Evolutionary conservation across 2,113 vertebrate genomes (phyloP).

Genomic region (Hippoglossus stenolepis): DNA sequence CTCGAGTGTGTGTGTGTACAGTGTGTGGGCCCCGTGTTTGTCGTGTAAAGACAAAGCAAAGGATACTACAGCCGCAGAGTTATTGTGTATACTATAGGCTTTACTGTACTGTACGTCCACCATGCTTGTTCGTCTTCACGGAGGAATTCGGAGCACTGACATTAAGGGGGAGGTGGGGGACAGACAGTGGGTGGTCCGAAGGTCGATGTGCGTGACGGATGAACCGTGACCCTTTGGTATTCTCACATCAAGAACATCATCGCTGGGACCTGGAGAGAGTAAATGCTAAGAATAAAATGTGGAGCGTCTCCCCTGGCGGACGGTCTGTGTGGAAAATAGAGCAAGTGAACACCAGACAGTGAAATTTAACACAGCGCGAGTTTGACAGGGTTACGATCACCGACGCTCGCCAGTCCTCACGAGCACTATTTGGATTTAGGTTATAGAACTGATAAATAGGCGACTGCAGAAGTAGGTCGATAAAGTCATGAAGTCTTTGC

Average conservation of each 20-base stretch:
- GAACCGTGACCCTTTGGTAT: constrained; percentile 65
- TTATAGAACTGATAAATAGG: neutral
- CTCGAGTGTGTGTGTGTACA: constrained; percentile 11
- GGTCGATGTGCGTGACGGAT: constrained; percentile 47
- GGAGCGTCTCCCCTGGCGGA: constrained; percentile 76
- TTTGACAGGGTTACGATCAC: constrained; percentile 40
- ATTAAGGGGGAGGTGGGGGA: constrained; percentile 48
- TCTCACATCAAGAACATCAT: constrained; percentile 73
- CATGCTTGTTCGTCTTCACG: constrained; percentile 8
- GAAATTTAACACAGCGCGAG: constrained; percentile 55
- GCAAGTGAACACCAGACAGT: constrained; percentile 64
- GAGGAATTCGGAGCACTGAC: constrained; percentile 37
- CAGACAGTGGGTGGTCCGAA: constrained; percentile 42
- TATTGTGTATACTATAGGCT: neutral
- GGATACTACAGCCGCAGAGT: neutral
- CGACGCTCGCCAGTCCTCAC: neutral
- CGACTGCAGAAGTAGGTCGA: neutral
- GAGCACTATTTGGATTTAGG: neutral
- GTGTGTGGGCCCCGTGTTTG: constrained; percentile 1
- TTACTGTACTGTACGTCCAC: neutral
- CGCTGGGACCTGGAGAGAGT: constrained; percentile 50
- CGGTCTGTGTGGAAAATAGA: constrained; percentile 69
- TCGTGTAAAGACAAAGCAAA: neutral
- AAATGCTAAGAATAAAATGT: constrained; percentile 84
- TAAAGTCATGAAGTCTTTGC: neutral